Percentiles rank a stretch among this genome's conserved stretches.
These are phyloP conservation scores for Leuciscus waleckii DNA, from an alignment of 2,797 vertebrate species.

Conservation along the genomic window DNA sequence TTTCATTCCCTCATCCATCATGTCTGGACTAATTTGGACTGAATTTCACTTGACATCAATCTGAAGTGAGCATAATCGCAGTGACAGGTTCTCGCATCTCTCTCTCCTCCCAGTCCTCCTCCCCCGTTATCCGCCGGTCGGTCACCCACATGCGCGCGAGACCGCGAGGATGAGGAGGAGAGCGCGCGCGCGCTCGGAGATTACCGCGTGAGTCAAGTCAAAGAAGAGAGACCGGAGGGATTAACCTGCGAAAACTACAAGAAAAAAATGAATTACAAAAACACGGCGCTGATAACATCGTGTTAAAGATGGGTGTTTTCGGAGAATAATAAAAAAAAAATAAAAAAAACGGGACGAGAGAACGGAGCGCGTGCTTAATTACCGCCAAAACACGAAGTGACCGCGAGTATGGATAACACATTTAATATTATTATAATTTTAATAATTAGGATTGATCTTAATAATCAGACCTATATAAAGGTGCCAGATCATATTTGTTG, in stretches of 20 bases:
- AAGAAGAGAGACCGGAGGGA: conserved; percentile 62
- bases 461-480: too few relatives aligned
- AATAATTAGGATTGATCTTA: not conserved
- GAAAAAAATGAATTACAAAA: not conserved
- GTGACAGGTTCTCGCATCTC: conserved; percentile 53
- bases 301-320: not conserved
- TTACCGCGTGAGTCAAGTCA: conserved; percentile 62
- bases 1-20: not conserved
- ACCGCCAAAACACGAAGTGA: not conserved
- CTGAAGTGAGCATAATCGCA: conserved; percentile 58
- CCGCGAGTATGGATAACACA: not conserved
- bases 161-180: conserved; percentile 45
- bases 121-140: conserved; percentile 49
- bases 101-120: not conserved
- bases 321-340: not conserved
- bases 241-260: conserved; percentile 61
- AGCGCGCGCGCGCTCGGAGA: conserved; percentile 63
- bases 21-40: not conserved
- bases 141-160: conserved; percentile 47
- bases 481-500: too few relatives aligned
- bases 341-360: not conserved
- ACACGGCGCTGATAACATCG: not conserved
- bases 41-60: conserved; percentile 28
- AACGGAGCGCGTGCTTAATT: not conserved
- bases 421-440: too few relatives aligned